Base-by-base conservation (phyloP, 2,797 vertebrate genomes). In the Tokudaia muenninki region DNA sequence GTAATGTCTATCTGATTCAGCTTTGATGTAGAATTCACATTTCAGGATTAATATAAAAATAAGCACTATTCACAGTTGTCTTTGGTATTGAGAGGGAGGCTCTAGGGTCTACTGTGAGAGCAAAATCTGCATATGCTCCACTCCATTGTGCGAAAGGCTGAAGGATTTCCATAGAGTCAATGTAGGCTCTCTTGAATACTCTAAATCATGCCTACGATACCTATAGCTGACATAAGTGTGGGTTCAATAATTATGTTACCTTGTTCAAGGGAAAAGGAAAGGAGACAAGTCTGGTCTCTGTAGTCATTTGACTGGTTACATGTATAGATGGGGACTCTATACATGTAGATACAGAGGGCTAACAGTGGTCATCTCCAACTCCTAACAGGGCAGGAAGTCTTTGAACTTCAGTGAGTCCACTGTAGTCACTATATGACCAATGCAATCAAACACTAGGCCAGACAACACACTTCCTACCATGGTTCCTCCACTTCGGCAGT, bases 21-120 rank as follows among this genome's bases (percentile, higher is more conserved):
- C 24, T 90, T 95, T 78, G 90, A 77, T 90, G 93, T 34, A 37
- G 90, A 94, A 86, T 59, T 91, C 50, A 83, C 75, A 94, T 14
- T 55, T 84, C 61, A 89, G 88, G 86, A 88, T 84, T 19, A 87
- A 47, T 63, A 41, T 70, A 47, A 87, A 67, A 86, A 80, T 50
- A 80, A 79, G 17, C 12, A 34, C 26, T 24, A 55, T 10, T 5
- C 31, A 59, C 1, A 29, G 5, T 5, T 82, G 74, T 74, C 67
- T 24, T 74, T 52, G 24, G 6, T 61, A 59, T 44, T 21, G 41
- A 22, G 52, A 26, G 31, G 34, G 44, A 57, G 61, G 37, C 19
- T 67, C 61, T 3, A 47, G 29, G 12, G 65, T 19, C 67, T 3
- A 70, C 37, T 79, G 16, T 72, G 37, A 37, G 24, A 87, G 31